Evolutionary conservation across 2,888 invertebrate species (phyloP), one percentile per base, ranked within the genome.

Genomic region (Polyploca ridens): DNA sequence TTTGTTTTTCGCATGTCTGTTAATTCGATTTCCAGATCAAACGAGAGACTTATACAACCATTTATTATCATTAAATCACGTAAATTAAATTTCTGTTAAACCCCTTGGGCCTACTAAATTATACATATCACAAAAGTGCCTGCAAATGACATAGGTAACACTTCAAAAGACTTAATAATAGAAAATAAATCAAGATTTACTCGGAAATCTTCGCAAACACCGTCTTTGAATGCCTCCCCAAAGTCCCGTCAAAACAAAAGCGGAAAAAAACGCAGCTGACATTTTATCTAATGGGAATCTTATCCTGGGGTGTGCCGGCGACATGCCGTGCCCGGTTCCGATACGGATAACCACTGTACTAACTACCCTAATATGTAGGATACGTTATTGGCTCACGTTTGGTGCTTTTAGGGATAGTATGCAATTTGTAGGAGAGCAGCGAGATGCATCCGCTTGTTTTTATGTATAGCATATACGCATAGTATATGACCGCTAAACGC

Each of bases 201-300:
- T 54, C 27, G 5, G 19, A 54, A 10, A 54, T 54, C 54, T 54
- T 19, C 5, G 19, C 54, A 16, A 19, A 46, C 46, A n/a, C 46
- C 14, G n/a, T 14, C 19, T 19, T 19, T 41, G 41, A 19, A 54
- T 54, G 54, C 16, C 16, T 19, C 54, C 54, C 54, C 19, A 54
- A 54, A 54, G 54, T 54, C 10, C 54, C 54, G 54, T 54, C 54
- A 54, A 54, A 54, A 54, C 54, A 54, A 54, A 54, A 54, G 54
- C 19, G 54, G 19, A 16, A 61, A 35, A 41, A 65, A 77, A 71
- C 72, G 74, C 70, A 71, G 72, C 61, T 67, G 74, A 76, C 72
- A 71, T 68, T 41, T 69, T 67, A 74, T 73, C 71, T 66, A 64
- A 66, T 66, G 64, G 54, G 62, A 54, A 62, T 62, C 62, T 64